Conservation (phyloP, 2,888 invertebrate genomes). For the Leptopilina myrica region DNA sequence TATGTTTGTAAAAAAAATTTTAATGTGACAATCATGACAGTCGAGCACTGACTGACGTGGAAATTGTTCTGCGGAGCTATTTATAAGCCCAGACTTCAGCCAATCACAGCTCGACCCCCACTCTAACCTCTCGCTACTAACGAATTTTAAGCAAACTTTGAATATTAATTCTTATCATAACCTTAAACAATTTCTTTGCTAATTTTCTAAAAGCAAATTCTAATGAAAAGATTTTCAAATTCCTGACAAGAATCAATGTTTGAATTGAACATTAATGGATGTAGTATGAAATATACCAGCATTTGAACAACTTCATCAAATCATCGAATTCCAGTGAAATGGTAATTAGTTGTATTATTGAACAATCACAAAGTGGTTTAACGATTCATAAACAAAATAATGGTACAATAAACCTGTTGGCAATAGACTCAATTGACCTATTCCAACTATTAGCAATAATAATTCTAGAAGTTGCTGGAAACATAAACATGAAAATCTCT, state of each 20-base stretch:
- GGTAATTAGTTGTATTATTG: background rate
- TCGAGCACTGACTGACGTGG: too few species aligned
- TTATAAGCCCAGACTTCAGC: too few species aligned
- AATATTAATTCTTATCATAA: too few species aligned
- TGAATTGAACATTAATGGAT: background rate
- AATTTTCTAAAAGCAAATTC: too few species aligned
- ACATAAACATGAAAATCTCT: background rate
- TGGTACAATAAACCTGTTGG: background rate
- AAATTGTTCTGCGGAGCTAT: too few species aligned
- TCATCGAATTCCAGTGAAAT: background rate
- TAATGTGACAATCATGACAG: too few species aligned
- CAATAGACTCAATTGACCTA: background rate
- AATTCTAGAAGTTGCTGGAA: background rate
- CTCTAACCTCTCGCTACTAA: too few species aligned
- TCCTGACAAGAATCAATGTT: background rate
- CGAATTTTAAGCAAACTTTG: too few species aligned
- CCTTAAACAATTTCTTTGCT: too few species aligned
- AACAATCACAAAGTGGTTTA: background rate
- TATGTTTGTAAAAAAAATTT: too few species aligned
- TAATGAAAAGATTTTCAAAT: background rate
- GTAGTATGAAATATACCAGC: background rate
- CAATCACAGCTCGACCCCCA: too few species aligned
- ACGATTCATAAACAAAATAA: constrained; percentile 12
- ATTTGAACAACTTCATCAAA: background rate
- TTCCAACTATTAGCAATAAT: background rate